Evolutionary conservation across 2,113 vertebrate species (phyloP), one percentile per base, ranked within the genome.

Genomic region (Mixornis gularis): DNA sequence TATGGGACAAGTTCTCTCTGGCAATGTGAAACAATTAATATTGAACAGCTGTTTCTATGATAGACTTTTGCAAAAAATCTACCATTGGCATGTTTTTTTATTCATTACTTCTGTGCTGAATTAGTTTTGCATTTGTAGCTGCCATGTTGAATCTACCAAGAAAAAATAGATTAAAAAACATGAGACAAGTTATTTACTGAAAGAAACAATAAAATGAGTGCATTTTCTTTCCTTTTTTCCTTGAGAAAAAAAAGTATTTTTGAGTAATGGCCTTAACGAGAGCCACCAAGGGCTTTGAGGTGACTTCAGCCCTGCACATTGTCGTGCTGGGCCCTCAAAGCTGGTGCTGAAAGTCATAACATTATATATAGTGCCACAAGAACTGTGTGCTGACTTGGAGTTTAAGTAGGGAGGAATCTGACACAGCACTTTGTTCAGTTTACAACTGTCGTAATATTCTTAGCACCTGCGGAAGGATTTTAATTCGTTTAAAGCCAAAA

Each of bases 11-110:
- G 70, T 91, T 86, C 40, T 70, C 77, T 58, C 53, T 96, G 58
- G 41, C 72, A 90, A 13, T 51, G 29, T 59, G 77, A 87, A 90
- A 52, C 65, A 92, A 88, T 79, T 89, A 87, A 76, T 94, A 79
- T n/a, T 78, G 56, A 78, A 32, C 78, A 78, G 38, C 62, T 95
- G 48, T 88, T 74, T 91, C 41, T 66, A 9, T 90, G 81, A 83
- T 53, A 18, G 51, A 62, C 71, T 74, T 95, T 32, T 70, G 46
- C 25, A 92, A 89, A 88, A 92, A 82, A 34, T 52, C 8, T 3
- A 48, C 56, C 30, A 17, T 13, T 72, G 52, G 20, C 38, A 17
- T 78, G 4, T 34, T 64, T 79, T 65, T 78, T 34, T 66, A 10
- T 77, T 85, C 15, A 29, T 7, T 84, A 77, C 12, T 72, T 63